A percentile compares a stretch with the other conserved stretches of the same genome.
Evolutionary conservation across 1,140 invertebrate species (phyloP).

Genomic region (Aplysia californica): DNA sequence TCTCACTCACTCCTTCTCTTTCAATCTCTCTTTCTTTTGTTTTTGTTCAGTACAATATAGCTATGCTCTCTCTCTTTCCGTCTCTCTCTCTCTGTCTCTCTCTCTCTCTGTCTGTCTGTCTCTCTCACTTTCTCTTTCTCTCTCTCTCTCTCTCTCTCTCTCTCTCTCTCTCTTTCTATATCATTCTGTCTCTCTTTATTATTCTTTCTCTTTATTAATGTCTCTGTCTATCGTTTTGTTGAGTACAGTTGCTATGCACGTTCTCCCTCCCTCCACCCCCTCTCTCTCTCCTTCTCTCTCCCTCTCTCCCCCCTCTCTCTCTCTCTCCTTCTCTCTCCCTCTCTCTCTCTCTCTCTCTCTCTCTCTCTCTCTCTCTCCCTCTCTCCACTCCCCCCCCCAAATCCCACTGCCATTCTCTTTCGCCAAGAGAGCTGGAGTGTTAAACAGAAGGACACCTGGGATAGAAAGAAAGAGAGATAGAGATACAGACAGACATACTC

Average conservation of each 20-base stretch:
- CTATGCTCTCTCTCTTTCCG: neutral
- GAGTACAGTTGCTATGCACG: no score
- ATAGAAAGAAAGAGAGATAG: neutral
- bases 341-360: conserved; percentile 8
- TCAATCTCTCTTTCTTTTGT: neutral
- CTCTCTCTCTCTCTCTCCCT: neutral
- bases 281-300: conserved; percentile 1
- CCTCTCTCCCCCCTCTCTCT: neutral
- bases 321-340: neutral
- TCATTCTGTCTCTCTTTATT: neutral
- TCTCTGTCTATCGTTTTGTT: no score
- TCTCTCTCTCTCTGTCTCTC: neutral
- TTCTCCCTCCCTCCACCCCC: neutral
- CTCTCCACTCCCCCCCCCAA: neutral
- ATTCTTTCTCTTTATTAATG: neutral
- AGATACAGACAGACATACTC: neutral
- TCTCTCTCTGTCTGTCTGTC: neutral
- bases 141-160: neutral
- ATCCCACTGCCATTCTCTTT: neutral
- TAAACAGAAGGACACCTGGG: neutral
- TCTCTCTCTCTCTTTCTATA: neutral
- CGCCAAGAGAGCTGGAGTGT: neutral
- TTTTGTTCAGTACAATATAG: neutral
- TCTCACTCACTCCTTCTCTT: neutral
- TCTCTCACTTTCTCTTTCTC: neutral